These are phyloP conservation scores for Tholera decimalis DNA, from an alignment of 2,888 invertebrate species.

Conservation along the genomic window DNA sequence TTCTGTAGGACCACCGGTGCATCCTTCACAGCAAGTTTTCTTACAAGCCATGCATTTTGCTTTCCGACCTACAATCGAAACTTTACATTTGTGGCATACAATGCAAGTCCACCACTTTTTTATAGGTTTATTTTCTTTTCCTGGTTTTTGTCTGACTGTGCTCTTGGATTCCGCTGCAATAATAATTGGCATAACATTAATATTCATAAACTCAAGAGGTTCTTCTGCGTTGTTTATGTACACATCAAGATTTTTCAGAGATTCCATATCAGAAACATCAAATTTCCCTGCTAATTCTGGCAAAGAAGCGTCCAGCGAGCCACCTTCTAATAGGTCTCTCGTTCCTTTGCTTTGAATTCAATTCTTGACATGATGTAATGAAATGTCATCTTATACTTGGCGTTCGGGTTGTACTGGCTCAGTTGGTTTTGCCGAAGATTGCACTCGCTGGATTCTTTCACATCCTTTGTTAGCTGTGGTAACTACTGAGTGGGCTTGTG, in stretches of 20 bases:
- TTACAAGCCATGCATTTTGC: slow-evolving; percentile 11
- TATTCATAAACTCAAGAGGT: slow-evolving; percentile 2
- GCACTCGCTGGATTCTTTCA: no score
- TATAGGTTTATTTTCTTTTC: background rate
- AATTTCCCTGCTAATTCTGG: slow-evolving; percentile 6
- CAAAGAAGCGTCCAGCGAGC: slow-evolving; percentile 2
- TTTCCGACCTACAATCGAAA: slow-evolving; percentile 10
- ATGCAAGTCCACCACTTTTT: slow-evolving; percentile 3
- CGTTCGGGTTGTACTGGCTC: slow-evolving; percentile 2
- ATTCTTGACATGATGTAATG: slow-evolving; percentile 8
- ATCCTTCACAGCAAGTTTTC: slow-evolving; percentile 6
- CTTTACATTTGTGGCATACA: slow-evolving; percentile 8
- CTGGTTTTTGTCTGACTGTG: slow-evolving; percentile 4
- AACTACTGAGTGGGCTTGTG: slow-evolving; percentile 5
- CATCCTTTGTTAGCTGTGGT: no score
- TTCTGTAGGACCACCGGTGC: slow-evolving; percentile 4
- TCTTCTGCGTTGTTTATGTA: slow-evolving; percentile 7
- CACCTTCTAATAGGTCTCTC: background rate
- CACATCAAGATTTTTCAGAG: slow-evolving; percentile 9
- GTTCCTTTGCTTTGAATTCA: background rate
- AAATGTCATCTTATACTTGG: slow-evolving; percentile 4
- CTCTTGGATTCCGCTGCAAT: slow-evolving; percentile 1
- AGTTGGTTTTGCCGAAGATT: slow-evolving; percentile 2
- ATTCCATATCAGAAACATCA: slow-evolving; percentile 12
- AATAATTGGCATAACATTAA: slow-evolving; percentile 1